Evolutionary conservation across 2,888 invertebrate genomes (phyloP).

Genomic region (Aplocera efformata): DNA sequence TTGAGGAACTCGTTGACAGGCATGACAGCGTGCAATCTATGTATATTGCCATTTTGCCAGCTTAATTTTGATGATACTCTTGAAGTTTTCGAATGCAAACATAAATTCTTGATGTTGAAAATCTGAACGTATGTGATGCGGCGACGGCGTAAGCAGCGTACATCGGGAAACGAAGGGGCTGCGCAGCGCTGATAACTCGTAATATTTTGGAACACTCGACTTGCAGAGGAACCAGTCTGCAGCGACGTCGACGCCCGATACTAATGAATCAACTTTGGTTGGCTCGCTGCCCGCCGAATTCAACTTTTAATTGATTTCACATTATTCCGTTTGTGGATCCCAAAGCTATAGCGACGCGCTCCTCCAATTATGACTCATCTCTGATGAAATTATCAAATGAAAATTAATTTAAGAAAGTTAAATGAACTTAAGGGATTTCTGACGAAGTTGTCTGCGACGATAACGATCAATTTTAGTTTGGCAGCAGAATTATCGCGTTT

Average conservation of each 20-base stretch:
- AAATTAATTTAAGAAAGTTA: constrained; percentile 73
- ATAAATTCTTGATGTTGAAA: constrained; percentile 40
- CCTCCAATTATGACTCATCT: constrained; percentile 73
- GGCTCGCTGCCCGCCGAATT: constrained; percentile 64
- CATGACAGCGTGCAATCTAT: background rate
- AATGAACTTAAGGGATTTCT: constrained; percentile 61
- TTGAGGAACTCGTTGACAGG: constrained; percentile 3
- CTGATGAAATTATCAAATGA: constrained; percentile 71
- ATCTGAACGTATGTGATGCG: constrained; percentile 42
- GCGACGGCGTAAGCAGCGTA: too few species aligned
- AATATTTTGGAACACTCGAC: constrained; percentile 43
- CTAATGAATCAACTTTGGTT: constrained; percentile 70
- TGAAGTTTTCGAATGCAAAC: constrained; percentile 14
- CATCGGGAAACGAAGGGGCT: constrained; percentile 25
- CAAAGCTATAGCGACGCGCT: constrained; percentile 59
- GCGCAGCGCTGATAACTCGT: constrained; percentile 49
- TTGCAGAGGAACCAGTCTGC: constrained; percentile 34
- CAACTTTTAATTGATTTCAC: constrained; percentile 78
- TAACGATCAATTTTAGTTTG: constrained; percentile 36
- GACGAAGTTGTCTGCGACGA: constrained; percentile 45
- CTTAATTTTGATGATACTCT: constrained; percentile 3
- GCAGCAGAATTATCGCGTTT: constrained; percentile 17
- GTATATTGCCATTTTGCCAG: constrained; percentile 5
- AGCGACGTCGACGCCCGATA: constrained; percentile 46
- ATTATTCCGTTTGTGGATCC: constrained; percentile 73